Base-by-base conservation (phyloP, 2,797 vertebrate genomes). In the Falco peregrinus region DNA sequence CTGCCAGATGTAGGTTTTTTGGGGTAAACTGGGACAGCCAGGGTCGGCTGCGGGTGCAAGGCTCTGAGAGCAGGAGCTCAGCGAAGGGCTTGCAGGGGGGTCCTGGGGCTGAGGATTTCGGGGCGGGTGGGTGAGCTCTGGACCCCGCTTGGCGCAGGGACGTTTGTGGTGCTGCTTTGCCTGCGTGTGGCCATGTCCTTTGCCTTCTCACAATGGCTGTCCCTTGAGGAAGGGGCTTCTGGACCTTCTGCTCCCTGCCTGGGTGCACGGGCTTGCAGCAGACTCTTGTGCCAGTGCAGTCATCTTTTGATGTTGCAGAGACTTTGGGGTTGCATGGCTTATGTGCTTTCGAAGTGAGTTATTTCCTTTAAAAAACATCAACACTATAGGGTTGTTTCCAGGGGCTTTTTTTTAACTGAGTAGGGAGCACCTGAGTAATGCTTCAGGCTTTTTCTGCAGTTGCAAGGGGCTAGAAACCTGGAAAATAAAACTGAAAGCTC, bases 331-430 rank as follows among this genome's bases (percentile, higher is more conserved):
- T 33, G 16, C 39, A 18, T 9, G 68, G 21, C 26, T 84, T 3
- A 26, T 3, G 29, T n/a, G 16, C 68, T 82, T 45, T 31, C 37
- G 53, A n/a, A 90, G 25, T 7, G 21, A 28, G 45, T 43, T 59
- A n/a, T 50, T 90, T 41, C 20, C 28, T 56, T 88, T 35, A 22
- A 84, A 61, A 45, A 53, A 2, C 71, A 65, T 1, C 33, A 24
- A 1, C 2, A 0, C 13, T 43, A 0, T 1, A 8, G 41, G 14
- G 41, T 63, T 87, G 65, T 78, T 86, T 41, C 63, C 54, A 8
- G 29, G 64, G 14, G 8, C 9, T 11, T 47, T 47, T 13, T 61
- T 21, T 56, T 3, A 26, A 59, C 9, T 3, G 31, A 53, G 47
- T 21, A 24, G 24, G 43, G 77, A 87, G 59, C 48, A 18, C 37